phyloP scores from a whole-genome alignment of 1,140 invertebrate species.

The Dryas iulia region DNA sequence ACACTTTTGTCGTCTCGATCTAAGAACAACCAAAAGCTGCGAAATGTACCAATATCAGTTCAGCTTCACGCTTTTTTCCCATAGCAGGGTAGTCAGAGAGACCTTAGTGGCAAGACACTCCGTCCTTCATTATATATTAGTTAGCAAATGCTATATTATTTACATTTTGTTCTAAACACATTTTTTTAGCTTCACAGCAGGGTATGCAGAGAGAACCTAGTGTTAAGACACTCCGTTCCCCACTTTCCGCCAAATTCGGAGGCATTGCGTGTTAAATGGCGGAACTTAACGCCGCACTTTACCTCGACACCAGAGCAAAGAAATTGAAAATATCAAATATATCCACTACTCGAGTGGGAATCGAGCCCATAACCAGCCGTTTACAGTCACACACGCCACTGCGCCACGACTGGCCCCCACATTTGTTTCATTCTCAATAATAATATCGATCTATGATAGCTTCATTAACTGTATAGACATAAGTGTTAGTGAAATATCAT shows the following conservation, averaged over 20 bases:
- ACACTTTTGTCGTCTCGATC: too few species aligned
- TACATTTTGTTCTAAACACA: too few species aligned
- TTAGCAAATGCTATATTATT: too few species aligned
- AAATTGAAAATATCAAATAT: neutral
- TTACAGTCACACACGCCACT: neutral
- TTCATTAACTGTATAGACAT: neutral
- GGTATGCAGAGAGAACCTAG: neutral
- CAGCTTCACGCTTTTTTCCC: too few species aligned
- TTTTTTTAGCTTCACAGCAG: too few species aligned
- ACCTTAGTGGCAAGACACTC: neutral
- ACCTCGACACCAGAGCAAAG: neutral
- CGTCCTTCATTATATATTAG: too few species aligned
- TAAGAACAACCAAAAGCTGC: too few species aligned
- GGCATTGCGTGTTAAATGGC: neutral
- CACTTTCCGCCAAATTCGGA: neutral
- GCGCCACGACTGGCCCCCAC: too few species aligned
- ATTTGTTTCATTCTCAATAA: neutral
- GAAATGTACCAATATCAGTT: too few species aligned
- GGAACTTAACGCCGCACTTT: neutral
- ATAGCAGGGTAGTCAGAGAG: neutral
- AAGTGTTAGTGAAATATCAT: constrained; percentile 3
- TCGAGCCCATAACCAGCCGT: too few species aligned
- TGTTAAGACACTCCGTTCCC: neutral
- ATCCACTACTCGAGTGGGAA: too few species aligned
- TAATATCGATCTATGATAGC: too few species aligned